phyloP scores from a whole-genome alignment of 2,797 vertebrate genomes.

The Tragelaphus eurycerus region DNA sequence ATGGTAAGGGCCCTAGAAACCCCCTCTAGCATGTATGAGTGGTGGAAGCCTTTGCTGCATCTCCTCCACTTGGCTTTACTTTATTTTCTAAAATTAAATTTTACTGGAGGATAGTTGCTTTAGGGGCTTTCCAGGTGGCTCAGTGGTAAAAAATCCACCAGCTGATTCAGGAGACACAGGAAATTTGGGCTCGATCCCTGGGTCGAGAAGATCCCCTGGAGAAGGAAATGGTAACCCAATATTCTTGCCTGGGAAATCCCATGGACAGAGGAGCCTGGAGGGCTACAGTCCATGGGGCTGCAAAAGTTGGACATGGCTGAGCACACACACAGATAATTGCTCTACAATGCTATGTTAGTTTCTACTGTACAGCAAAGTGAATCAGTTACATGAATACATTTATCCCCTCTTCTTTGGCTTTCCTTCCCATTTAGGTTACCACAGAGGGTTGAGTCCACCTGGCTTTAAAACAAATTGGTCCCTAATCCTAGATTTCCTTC shows the following conservation, averaged over 20 bases:
- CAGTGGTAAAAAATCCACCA: not conserved
- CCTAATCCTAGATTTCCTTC: not conserved
- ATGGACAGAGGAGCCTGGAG: not conserved
- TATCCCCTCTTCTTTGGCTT: not conserved
- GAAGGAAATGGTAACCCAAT: not conserved
- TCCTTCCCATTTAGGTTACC: not conserved
- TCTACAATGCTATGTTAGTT: not conserved
- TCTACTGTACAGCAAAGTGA: not conserved
- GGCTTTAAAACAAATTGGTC: not conserved
- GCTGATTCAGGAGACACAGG: not conserved
- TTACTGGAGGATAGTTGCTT: not conserved
- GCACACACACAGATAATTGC: not conserved
- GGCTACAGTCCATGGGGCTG: not conserved
- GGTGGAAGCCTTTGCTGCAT: not conserved
- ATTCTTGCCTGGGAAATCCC: not conserved
- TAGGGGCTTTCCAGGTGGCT: not conserved
- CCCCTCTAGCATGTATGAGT: accelerated
- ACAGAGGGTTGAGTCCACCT: not conserved
- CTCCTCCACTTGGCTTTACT: not conserved
- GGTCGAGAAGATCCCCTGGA: not conserved
- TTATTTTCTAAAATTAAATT: not conserved
- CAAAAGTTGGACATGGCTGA: not conserved
- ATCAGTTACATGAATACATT: not conserved
- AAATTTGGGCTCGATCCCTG: not conserved
- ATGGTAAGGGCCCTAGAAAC: constrained; percentile 85